A percentile compares a stretch with the other conserved stretches of the same genome.
Evolutionary conservation across 2,888 invertebrate genomes (phyloP).

Genomic region (Apotomis betuletana): DNA sequence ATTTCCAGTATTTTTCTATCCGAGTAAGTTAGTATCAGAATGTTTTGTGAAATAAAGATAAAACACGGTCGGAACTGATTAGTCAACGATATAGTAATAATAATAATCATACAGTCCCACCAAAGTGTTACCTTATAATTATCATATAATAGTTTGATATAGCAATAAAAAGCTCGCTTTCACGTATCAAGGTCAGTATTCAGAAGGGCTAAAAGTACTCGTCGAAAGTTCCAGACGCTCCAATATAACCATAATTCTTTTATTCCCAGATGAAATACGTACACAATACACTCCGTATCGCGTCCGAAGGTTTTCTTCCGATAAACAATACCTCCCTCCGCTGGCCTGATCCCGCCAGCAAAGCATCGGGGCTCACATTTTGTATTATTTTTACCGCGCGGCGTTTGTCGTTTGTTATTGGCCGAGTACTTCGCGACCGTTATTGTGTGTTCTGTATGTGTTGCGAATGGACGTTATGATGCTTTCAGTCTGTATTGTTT

Average conservation of each 20-base stretch:
- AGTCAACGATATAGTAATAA: no score
- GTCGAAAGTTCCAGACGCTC: neutral
- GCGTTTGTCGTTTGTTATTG: conserved; percentile 37
- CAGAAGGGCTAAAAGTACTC: neutral
- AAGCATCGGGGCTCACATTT: conserved; percentile 32
- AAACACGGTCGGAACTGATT: no score
- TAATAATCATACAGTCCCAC: no score
- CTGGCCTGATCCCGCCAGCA: conserved; percentile 10
- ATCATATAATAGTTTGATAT: no score
- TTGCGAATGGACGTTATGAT: conserved; percentile 12
- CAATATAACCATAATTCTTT: neutral
- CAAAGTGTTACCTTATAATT: no score
- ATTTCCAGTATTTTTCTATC: no score
- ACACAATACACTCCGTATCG: neutral
- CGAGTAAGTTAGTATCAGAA: no score
- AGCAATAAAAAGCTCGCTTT: no score
- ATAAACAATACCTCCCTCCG: neutral
- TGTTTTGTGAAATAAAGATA: no score
- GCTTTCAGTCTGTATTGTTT: conserved; percentile 23
- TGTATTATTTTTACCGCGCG: conserved; percentile 38
- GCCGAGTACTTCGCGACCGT: conserved; percentile 17
- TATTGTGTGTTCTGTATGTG: conserved; percentile 16
- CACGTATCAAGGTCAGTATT: neutral
- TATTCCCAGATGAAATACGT: neutral
- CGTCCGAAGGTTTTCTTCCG: neutral